Evolutionary conservation across 2,888 invertebrate genomes (phyloP).

Genomic region (Boloria selene): DNA sequence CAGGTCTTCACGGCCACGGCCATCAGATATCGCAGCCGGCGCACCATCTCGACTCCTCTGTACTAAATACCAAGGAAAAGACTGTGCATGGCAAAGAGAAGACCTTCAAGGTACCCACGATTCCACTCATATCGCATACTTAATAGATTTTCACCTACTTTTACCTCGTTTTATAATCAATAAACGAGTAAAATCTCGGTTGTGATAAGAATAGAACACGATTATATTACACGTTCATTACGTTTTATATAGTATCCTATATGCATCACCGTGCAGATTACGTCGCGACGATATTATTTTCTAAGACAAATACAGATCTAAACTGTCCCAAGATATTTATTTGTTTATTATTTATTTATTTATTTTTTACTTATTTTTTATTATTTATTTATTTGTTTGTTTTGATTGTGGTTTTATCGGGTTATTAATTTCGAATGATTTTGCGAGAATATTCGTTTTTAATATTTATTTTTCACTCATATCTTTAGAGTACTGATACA

Average conservation of each 20-base stretch:
- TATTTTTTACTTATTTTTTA: no score
- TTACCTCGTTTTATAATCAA: conserved; percentile 19
- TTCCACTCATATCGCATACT: neutral
- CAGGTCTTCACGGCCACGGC: conserved; percentile 71
- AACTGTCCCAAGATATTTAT: neutral
- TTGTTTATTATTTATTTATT: no score
- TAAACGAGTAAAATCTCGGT: conserved; percentile 26
- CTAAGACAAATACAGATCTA: conserved; percentile 1
- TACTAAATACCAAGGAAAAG: conserved; percentile 72
- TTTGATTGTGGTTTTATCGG: no score
- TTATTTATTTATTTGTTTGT: no score
- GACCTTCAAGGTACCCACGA: conserved; percentile 70
- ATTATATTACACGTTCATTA: conserved; percentile 19
- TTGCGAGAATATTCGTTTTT: no score
- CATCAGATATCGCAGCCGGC: conserved; percentile 71
- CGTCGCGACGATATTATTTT: conserved; percentile 11
- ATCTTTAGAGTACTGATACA: neutral
- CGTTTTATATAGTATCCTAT: conserved; percentile 24
- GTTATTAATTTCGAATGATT: no score
- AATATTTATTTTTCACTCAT: neutral
- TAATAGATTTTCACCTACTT: conserved; percentile 11
- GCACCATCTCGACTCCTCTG: conserved; percentile 69
- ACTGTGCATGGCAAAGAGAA: conserved; percentile 80
- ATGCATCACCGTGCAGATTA: conserved; percentile 17
- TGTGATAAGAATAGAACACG: conserved; percentile 24